Percentiles rank a stretch among this genome's conserved stretches.
Conservation (phyloP, 2,797 vertebrate species). For the Meriones psammophilus region DNA sequence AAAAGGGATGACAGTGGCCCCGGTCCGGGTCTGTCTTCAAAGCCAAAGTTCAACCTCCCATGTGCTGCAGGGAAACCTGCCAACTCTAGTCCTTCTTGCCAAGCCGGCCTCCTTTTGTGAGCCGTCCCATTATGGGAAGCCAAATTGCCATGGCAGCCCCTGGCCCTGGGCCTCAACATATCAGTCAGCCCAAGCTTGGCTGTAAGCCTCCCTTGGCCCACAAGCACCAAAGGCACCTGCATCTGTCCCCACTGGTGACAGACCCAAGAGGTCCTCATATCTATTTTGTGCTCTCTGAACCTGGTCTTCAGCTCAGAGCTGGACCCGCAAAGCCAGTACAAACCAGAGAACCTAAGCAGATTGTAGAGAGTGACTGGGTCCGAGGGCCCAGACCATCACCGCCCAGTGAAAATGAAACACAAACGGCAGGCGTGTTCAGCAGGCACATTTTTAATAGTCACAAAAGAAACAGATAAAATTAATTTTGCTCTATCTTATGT, state of each 20-base stretch:
- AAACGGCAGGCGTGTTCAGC: not conserved
- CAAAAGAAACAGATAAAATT: not conserved
- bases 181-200: not conserved
- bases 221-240: slow-evolving; percentile 34
- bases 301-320: not conserved
- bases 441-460: not conserved
- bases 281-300: not conserved
- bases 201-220: not conserved
- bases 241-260: not conserved
- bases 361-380: rapidly evolving
- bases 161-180: not conserved
- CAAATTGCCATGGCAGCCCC: not conserved
- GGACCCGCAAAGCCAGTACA: rapidly evolving
- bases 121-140: not conserved
- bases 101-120: slow-evolving; percentile 47
- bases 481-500: not conserved
- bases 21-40: not conserved
- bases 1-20: slow-evolving; percentile 18
- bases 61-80: not conserved
- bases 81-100: not conserved
- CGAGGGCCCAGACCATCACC: not conserved
- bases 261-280: not conserved
- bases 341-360: not conserved
- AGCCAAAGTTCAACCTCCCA: not conserved
- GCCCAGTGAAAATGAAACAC: not conserved